Conservation (phyloP, 2,888 invertebrate species). For the Uropetala carovei region DNA sequence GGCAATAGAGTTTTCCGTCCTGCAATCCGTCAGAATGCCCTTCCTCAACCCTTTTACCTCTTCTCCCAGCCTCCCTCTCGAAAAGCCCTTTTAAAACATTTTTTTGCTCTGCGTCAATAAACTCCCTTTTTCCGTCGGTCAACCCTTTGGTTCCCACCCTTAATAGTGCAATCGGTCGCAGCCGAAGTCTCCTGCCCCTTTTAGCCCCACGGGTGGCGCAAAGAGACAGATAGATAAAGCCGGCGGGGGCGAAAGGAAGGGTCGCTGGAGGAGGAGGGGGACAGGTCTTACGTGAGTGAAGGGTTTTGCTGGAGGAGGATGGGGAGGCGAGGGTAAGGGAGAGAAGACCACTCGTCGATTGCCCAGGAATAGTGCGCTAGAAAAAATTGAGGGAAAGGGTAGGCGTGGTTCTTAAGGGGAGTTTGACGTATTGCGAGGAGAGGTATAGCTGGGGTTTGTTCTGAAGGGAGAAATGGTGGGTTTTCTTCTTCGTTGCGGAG, state of each 20-base stretch:
- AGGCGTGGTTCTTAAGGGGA: background rate
- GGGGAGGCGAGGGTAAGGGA: too few relatives aligned
- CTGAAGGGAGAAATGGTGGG: too few relatives aligned
- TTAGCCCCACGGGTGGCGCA: background rate
- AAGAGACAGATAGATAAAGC: background rate
- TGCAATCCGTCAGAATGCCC: too few relatives aligned
- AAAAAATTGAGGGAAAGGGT: background rate
- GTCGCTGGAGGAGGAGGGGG: background rate
- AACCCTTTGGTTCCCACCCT: constrained; percentile 48
- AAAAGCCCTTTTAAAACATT: constrained; percentile 1
- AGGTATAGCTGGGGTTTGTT: background rate
- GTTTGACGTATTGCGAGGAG: background rate
- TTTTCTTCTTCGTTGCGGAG: background rate
- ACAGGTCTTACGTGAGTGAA: background rate
- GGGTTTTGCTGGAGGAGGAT: background rate
- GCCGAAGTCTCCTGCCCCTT: background rate
- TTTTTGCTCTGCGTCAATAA: constrained; percentile 51
- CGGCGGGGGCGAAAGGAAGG: background rate
- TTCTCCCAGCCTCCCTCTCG: background rate
- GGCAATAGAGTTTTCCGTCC: constrained; percentile 26
- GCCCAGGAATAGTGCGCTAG: background rate
- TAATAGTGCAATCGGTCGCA: constrained; percentile 33
- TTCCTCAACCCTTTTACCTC: background rate
- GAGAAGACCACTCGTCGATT: background rate
- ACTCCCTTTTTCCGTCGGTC: constrained; percentile 27